Evolutionary conservation across 2,888 invertebrate species (phyloP), one percentile per base, ranked within the genome.

Genomic region (Macrophya annulata): DNA sequence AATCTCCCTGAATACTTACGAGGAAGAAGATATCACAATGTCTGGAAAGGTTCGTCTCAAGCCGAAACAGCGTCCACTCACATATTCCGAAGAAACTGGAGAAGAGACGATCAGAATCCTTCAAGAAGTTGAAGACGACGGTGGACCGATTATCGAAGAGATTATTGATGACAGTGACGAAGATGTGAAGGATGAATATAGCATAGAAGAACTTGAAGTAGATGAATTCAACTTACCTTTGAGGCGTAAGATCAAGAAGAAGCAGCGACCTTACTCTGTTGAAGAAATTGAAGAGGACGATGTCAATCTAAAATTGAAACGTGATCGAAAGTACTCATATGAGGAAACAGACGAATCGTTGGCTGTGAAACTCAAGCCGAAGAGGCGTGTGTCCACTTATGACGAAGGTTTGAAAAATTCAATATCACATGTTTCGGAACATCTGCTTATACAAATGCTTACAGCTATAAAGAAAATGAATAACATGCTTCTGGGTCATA

Each of bases 1-100:
- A 93, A 97, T 98, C 88, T 96, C 97, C 15, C 94, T 98, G 86
- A 97, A 98, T 93, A 97, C 97, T 0, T 98, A 98, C 92, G 97
- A 97, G 62, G 98, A 97, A 94, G 98, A 98, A 94, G 97, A 98
- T 94, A 96, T 98, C 88, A 97, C 97, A 10, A 96, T 98, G 96
- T 96, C 97, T 4, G 97, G 97, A 85, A 97, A 97, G 93, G 96
- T 98, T 0, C 97, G 96, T 93, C 90, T 98, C 9, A 97, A 96
- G 92, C 89, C 93, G 45, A 97, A 96, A 90, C 96, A 95, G 84
- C 96, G 96, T 87, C 96, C 96, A 84, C 95, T 96, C 85, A 97
- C 97, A 1, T 97, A 96, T 92, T 95, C 95, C 15, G 98, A 98
- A 94, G 97, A 97, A 93, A 95, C 96, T 25, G 96, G 96, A 85